Percentiles rank a stretch among this genome's conserved stretches.
Conservation (phyloP, 92 coral and sea anemone species). For the Porites evermanni region DNA sequence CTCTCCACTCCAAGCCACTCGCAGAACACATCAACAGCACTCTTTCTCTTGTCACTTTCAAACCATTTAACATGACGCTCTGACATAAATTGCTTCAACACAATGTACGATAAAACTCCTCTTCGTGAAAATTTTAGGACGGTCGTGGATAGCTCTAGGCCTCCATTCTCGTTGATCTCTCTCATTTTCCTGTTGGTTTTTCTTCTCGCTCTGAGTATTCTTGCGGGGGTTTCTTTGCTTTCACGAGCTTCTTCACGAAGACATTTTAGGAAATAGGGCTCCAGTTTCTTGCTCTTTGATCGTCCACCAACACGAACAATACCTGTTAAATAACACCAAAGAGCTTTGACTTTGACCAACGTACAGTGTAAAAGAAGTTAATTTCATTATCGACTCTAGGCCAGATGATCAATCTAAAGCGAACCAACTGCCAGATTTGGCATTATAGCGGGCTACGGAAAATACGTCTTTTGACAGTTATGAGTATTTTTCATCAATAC, state of each 20-base stretch:
- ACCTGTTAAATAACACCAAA: slow-evolving; percentile 1
- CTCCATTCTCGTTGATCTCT: slow-evolving; percentile 17
- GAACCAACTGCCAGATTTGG: too few relatives aligned
- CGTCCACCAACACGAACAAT: slow-evolving; percentile 95
- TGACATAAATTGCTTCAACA: slow-evolving; percentile 33
- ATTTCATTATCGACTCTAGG: too few relatives aligned
- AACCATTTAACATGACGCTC: slow-evolving; percentile 62
- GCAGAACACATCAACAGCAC: slow-evolving; percentile 13
- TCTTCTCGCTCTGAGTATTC: slow-evolving; percentile 24
- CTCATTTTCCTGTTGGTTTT: slow-evolving; percentile 19
- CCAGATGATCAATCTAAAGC: too few relatives aligned
- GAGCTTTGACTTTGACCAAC: too few relatives aligned
- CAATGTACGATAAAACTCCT: slow-evolving; percentile 47
- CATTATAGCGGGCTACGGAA: too few relatives aligned
- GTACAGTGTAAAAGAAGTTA: too few relatives aligned
- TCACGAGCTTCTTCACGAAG: slow-evolving; percentile 53
- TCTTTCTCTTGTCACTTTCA: neutral
- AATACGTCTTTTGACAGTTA: too few relatives aligned
- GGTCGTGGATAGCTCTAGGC: slow-evolving; percentile 3
- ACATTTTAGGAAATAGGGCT: slow-evolving; percentile 49
- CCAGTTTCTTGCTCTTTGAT: slow-evolving; percentile 53
- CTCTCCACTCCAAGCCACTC: slow-evolving; percentile 40
- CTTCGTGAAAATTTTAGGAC: slow-evolving; percentile 32
- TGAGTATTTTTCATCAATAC: too few relatives aligned
- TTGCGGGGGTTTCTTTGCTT: slow-evolving; percentile 2